These are phyloP conservation scores for Musca vetustissima DNA, from an alignment of 1,140 invertebrate species.

Conservation along the genomic window DNA sequence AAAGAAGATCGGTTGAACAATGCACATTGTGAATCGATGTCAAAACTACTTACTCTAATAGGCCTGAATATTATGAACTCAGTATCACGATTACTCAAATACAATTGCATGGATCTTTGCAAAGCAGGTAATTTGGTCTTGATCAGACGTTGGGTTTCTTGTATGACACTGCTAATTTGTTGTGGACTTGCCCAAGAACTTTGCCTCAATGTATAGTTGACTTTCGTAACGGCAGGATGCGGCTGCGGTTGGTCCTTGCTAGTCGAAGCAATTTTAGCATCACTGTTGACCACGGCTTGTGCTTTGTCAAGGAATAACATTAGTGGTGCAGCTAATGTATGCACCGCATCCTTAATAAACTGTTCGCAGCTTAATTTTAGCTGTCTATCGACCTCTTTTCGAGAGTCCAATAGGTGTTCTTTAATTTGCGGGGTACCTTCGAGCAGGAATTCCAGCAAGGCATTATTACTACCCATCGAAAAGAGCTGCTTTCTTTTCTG, in stretches of 20 bases:
- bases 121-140: conserved; percentile 78
- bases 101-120: conserved; percentile 88
- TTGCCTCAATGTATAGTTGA: conserved; percentile 47
- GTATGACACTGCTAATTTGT: conserved; percentile 62
- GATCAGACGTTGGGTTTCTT: conserved; percentile 70
- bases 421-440: conserved; percentile 90
- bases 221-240: conserved; percentile 27
- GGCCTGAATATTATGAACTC: conserved; percentile 94
- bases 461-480: conserved; percentile 84
- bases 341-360: conserved; percentile 82
- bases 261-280: conserved; percentile 4
- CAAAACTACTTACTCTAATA: conserved; percentile 68
- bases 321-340: conserved; percentile 73
- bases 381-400: conserved; percentile 91
- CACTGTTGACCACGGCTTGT: conserved; percentile 40
- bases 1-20: conserved; percentile 33
- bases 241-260: conserved; percentile 23
- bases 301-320: conserved; percentile 75
- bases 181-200: conserved; percentile 60
- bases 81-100: conserved; percentile 94
- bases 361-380: conserved; percentile 89
- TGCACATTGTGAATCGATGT: background rate
- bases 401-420: conserved; percentile 89
- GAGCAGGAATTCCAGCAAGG: conserved; percentile 86
- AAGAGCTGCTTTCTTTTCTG: conserved; percentile 87